Conservation (phyloP, 64 coral and sea anemone species). For the Actinia tenebrosa region DNA sequence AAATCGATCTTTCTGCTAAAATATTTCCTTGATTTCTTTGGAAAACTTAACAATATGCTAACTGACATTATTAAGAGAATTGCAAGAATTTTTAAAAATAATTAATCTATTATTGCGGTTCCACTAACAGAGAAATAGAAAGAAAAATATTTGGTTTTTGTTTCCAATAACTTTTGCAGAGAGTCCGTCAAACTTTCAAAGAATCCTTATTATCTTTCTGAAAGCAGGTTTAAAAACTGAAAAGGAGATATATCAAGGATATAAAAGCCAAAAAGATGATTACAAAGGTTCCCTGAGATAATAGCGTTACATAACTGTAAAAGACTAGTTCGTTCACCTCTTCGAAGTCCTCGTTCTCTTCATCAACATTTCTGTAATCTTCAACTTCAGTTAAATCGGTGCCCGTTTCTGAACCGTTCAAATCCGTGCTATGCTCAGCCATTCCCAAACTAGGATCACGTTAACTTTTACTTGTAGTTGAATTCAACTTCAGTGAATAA, state of each 20-base stretch:
- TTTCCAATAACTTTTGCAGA: too few species aligned
- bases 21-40: too few species aligned
- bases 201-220: too few species aligned
- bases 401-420: constrained; percentile 2
- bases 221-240: background rate
- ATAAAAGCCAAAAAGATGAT: background rate
- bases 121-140: too few species aligned
- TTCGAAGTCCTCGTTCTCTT: background rate
- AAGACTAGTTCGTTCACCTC: background rate
- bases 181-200: too few species aligned
- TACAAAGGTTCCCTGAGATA: too few species aligned
- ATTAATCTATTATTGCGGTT: too few species aligned
- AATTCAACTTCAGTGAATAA: background rate
- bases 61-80: too few species aligned
- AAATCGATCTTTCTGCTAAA: background rate
- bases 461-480: background rate
- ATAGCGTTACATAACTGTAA: too few species aligned
- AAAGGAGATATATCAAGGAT: background rate
- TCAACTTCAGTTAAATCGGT: background rate
- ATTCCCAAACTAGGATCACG: background rate
- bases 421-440: background rate
- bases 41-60: too few species aligned
- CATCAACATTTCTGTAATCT: background rate
- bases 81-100: too few species aligned
- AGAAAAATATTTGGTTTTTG: too few species aligned